Conservation (phyloP, 2,888 invertebrate genomes). For the Machimus atricapillus region DNA sequence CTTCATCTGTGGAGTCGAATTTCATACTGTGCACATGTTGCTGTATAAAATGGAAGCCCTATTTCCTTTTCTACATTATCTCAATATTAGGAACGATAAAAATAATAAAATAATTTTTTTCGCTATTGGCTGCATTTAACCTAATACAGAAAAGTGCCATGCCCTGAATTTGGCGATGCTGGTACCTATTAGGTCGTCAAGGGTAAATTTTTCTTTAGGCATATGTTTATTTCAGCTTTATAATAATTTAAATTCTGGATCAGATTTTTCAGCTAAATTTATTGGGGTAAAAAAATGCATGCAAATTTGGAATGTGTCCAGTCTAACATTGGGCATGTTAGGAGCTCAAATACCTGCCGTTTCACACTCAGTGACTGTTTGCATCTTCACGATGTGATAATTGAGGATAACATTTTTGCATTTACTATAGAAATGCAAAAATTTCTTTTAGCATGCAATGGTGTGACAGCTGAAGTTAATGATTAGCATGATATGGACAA, state of each 20-base stretch:
- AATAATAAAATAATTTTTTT: no score
- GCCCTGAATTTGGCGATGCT: no score
- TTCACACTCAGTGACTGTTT: not conserved
- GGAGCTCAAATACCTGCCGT: not conserved
- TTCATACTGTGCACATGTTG: no score
- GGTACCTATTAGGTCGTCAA: no score
- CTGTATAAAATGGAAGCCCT: no score
- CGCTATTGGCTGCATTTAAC: no score
- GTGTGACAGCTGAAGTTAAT: not conserved
- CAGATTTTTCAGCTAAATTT: not conserved
- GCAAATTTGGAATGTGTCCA: not conserved
- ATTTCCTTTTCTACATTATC: no score
- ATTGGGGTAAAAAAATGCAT: not conserved
- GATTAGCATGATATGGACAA: conserved; percentile 4
- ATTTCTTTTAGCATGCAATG: not conserved
- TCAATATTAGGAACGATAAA: no score
- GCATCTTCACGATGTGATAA: conserved; percentile 39
- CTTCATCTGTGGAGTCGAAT: no score
- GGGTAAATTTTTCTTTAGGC: no score
- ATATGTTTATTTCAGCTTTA: not conserved
- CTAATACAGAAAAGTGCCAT: no score
- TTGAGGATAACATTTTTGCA: conserved; percentile 18
- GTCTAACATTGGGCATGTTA: not conserved
- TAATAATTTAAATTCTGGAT: no score
- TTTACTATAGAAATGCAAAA: conserved; percentile 13